phyloP scores from a whole-genome alignment of 1,140 invertebrate species.

The Rhyacophila brunnea region DNA sequence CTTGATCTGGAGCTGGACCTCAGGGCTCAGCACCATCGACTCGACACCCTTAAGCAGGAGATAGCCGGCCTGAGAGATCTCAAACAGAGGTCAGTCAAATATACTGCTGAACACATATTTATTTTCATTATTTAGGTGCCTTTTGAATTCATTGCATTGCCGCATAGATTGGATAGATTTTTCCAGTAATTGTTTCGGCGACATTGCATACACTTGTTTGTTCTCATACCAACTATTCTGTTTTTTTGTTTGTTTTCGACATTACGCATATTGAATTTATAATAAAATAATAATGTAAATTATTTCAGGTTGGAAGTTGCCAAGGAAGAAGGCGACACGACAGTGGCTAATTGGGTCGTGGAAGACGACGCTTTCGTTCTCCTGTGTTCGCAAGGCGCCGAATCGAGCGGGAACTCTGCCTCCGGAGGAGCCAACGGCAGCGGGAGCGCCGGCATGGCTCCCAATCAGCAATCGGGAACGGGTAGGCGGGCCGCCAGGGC shows the following conservation, averaged over 20 bases:
- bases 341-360: slow-evolving; percentile 78
- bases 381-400: slow-evolving; percentile 62
- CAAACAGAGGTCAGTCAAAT: slow-evolving; percentile 66
- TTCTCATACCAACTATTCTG: no score
- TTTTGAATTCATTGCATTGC: no score
- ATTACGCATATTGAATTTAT: no score
- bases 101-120: no score
- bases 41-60: slow-evolving; percentile 81
- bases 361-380: slow-evolving; percentile 84
- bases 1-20: slow-evolving; percentile 90
- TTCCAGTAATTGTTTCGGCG: no score
- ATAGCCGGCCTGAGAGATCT: slow-evolving; percentile 76
- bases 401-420: slow-evolving; percentile 1
- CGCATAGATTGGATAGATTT: no score
- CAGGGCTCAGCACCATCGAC: slow-evolving; percentile 80
- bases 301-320: slow-evolving; percentile 64
- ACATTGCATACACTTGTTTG: no score
- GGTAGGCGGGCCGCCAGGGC: slow-evolving; percentile 79
- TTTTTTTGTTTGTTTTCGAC: no score
- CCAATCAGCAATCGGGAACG: slow-evolving; percentile 47
- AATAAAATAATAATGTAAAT: no score
- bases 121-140: no score
- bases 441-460: slow-evolving; percentile 61
- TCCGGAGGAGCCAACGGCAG: slow-evolving; percentile 43
- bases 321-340: slow-evolving; percentile 72